Evolutionary conservation across 2,113 vertebrate species (phyloP), one percentile per base, ranked within the genome.

Genomic region (Rostratula benghalensis): DNA sequence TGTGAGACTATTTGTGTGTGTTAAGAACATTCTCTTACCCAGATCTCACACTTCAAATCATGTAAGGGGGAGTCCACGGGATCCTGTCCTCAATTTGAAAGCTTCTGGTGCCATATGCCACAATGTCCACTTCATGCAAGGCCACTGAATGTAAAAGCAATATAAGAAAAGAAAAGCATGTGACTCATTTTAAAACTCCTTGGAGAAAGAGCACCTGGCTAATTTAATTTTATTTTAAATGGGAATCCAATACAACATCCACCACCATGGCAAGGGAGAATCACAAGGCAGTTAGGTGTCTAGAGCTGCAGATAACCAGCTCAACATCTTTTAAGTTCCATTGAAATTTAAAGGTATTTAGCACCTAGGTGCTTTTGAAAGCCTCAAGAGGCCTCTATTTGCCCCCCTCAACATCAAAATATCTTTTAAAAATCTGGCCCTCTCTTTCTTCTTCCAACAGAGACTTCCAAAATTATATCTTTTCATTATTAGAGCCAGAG

Each of bases 171-270:
- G 31, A 81, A 46, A 83, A 59, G 6, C 30, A 25, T 4, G 9
- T 53, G 30, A 45, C 51, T 68, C 16, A 33, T 68, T 70, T 84
- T 53, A 60, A 75, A 85, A 65, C 4, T 54, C 22, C 28, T 54
- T 25, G 25, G 53, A 87, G 35, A 10, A 92, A 87, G 13, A 83
- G 2, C 13, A 68, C 51, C 23, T 61, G 9, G 31, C 4, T 86
- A 64, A 41, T 94, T 82, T 46, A 57, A 77, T 79, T 86, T 95
- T 45, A 68, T 90, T 93, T 93, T 56, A 48, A 89, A 81, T 22
- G 14, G 8, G 25, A 91, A 78, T 43, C 25, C 46, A 35, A 45
- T n/a, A 67, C 37, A 68, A 3, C 15, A 89, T 53, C 4, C 27
- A 59, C 30, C 31, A 60, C 14, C n/a, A 59, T 1, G 4, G 21